Base-by-base conservation (phyloP, 2,888 invertebrate species). In the Latrodectus hesperus region DNA sequence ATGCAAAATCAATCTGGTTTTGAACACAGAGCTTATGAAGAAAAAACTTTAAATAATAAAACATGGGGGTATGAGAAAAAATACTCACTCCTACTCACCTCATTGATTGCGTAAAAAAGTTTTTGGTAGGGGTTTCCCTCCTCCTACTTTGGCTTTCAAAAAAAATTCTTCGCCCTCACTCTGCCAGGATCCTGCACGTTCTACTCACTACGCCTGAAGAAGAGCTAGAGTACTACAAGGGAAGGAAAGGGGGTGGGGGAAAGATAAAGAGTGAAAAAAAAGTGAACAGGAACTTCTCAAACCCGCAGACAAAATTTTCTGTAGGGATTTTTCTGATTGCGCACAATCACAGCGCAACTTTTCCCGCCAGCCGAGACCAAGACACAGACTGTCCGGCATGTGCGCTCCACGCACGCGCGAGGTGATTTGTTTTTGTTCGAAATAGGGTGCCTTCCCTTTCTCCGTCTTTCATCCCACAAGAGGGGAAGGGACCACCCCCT, bases 341-440 rank as follows among this genome's bases (percentile, higher is more conserved):
- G 88, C 88, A 88, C 79, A 72, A 73, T 79, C 79, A 82, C 78
- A 70, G 88, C 88, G 88, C 88, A 82, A 78, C 68, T 83, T 88
- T 88, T 88, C 88, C 88, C 88, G 88, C 88, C 88, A 88, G 88
- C 51, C 74, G 78, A 79, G 78, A 74, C 82, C 74, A 49, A 78
- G 73, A 79, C 78, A 73, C 83, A 88, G 88, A 88, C 88, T 88
- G 88, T 82, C 88, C 88, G 88, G 88, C 88, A 83, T 74, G 60
- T 77, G 60, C 12, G 38, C 17, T 22, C 9, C 12, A 68, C 88
- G 88, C 83, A 79, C 11, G 83, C 78, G 88, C 82, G 73, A 82
- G 82, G 77, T 82, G 87, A 82, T 87, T 49, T 75, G 75, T 86
- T 86, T 86, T 86, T 86, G 67, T 76, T 81, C 75, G 67, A 74